Conservation (phyloP, 92 coral and sea anemone genomes). For the Heteractis magnifica region DNA sequence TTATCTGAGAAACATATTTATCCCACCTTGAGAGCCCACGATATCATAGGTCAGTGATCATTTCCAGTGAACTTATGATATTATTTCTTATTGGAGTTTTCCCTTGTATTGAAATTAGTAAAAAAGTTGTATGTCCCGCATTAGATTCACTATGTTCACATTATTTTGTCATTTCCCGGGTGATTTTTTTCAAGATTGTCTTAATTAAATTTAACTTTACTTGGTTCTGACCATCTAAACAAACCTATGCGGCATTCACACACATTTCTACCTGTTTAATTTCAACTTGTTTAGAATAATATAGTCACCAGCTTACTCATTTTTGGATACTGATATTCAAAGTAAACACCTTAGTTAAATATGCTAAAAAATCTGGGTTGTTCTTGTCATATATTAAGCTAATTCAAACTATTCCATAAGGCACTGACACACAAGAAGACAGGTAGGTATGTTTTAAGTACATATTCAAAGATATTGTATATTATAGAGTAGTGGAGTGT, state of each 20-base stretch:
- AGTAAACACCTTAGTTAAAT: background rate
- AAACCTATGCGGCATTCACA: background rate
- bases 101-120: background rate
- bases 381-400: background rate
- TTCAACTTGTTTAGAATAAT: background rate
- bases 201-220: background rate
- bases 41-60: background rate
- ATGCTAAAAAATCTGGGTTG: background rate
- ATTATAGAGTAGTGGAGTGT: no score
- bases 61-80: background rate
- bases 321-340: background rate
- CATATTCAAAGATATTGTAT: no score
- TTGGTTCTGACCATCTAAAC: background rate
- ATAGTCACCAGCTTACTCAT: background rate
- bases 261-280: background rate
- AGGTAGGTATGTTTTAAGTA: background rate
- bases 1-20: background rate
- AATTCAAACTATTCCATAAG: background rate
- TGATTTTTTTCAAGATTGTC: background rate
- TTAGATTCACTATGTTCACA: background rate
- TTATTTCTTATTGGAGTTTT: background rate
- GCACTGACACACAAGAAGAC: background rate
- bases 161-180: background rate
- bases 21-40: background rate
- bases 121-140: background rate